phyloP scores from a whole-genome alignment of 2,888 invertebrate species.

The Neocrepidodera transversa region DNA sequence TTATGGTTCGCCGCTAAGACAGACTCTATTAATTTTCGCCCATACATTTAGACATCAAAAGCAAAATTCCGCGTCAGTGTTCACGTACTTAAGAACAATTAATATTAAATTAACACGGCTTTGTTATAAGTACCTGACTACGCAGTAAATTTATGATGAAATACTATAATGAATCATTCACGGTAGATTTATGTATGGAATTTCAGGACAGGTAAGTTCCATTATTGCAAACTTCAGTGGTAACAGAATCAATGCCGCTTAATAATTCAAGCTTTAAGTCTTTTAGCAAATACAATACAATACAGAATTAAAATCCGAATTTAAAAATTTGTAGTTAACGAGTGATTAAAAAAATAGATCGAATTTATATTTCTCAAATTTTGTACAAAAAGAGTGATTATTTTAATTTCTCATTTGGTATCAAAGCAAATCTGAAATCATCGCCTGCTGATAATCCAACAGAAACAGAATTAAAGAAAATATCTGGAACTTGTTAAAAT shows the following conservation, averaged over 20 bases:
- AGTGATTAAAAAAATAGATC: no score
- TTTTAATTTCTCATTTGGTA: background rate
- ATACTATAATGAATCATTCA: slow-evolving; percentile 13
- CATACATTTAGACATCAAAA: slow-evolving; percentile 20
- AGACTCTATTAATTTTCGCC: slow-evolving; percentile 19
- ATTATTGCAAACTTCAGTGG: background rate
- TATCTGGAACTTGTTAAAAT: no score
- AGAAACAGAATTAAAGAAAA: no score
- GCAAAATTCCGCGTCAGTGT: slow-evolving; percentile 21
- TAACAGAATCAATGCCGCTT: background rate
- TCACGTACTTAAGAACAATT: slow-evolving; percentile 22
- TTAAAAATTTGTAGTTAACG: no score
- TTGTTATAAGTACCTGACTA: slow-evolving; percentile 20
- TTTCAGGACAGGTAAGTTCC: slow-evolving; percentile 6
- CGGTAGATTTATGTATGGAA: slow-evolving; percentile 7
- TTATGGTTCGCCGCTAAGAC: background rate
- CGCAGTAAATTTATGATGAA: slow-evolving; percentile 16
- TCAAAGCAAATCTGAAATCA: no score
- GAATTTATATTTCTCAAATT: no score
- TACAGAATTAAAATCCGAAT: no score
- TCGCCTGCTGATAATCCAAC: no score
- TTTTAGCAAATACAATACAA: no score
- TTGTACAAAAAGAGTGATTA: background rate
- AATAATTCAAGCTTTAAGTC: background rate
- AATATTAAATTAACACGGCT: slow-evolving; percentile 23